These are phyloP conservation scores for Pituophis catenifer DNA, from an alignment of 2,113 vertebrate species.

Conservation along the genomic window DNA sequence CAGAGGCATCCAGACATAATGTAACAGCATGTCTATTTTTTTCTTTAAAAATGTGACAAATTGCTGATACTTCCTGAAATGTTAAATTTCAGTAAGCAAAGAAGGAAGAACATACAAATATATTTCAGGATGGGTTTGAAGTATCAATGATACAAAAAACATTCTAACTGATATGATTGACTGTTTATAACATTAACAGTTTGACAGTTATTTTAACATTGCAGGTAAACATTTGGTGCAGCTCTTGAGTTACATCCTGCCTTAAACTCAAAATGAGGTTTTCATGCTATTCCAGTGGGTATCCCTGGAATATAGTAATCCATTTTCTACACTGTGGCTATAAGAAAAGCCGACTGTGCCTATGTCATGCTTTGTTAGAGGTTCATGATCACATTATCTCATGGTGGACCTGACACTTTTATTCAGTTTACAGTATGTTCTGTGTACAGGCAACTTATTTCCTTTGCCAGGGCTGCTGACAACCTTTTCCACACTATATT, in stretches of 20 bases:
- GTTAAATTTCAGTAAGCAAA: background rate
- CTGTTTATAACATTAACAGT: slow-evolving; percentile 35
- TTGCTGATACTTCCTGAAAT: background rate
- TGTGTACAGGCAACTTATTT: slow-evolving; percentile 89
- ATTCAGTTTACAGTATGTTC: slow-evolving; percentile 96
- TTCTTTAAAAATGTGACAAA: background rate
- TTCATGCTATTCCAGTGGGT: slow-evolving; percentile 75
- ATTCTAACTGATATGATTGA: slow-evolving; percentile 31
- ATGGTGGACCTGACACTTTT: slow-evolving; percentile 95
- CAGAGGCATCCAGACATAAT: background rate
- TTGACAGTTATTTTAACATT: slow-evolving; percentile 39
- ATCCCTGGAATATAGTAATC: slow-evolving; percentile 86
- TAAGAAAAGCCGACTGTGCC: slow-evolving; percentile 80
- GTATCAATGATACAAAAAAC: slow-evolving; percentile 9
- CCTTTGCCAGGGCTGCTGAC: slow-evolving; percentile 90
- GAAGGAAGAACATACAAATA: background rate
- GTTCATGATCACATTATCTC: slow-evolving; percentile 97
- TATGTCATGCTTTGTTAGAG: slow-evolving; percentile 98
- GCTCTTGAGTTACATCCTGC: slow-evolving; percentile 69
- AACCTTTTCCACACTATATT: slow-evolving; percentile 97
- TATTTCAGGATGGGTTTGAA: background rate
- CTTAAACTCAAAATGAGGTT: slow-evolving; percentile 74
- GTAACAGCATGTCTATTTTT: background rate
- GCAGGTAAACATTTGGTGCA: slow-evolving; percentile 52
- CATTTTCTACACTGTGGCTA: slow-evolving; percentile 90